Evolutionary conservation across 2,797 vertebrate genomes (phyloP).

Genomic region (Chelonia mydas): DNA sequence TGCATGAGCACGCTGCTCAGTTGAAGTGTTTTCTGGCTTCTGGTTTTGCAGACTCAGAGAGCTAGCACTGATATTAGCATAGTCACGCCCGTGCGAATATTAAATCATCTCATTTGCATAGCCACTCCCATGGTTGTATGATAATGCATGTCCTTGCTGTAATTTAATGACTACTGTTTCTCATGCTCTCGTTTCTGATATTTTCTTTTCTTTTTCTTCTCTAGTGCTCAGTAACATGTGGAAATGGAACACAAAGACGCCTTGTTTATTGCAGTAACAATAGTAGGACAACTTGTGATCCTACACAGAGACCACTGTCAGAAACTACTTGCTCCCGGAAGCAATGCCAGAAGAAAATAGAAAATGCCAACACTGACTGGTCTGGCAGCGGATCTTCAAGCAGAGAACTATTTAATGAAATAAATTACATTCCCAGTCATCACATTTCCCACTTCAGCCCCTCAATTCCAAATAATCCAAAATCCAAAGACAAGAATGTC

Average conservation of each 20-base stretch:
- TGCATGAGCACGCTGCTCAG: not conserved
- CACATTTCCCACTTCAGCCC: slow-evolving; percentile 51
- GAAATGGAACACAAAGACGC: slow-evolving; percentile 83
- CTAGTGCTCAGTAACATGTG: slow-evolving; percentile 92
- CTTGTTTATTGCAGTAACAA: slow-evolving; percentile 85
- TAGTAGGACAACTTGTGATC: slow-evolving; percentile 81
- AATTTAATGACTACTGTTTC: accelerated
- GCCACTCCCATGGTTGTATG: not conserved
- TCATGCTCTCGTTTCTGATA: accelerated
- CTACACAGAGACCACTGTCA: slow-evolving; percentile 75
- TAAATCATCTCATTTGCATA: not conserved
- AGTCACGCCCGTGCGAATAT: not conserved
- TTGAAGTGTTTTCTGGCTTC: accelerated
- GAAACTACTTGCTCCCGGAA: slow-evolving; percentile 74
- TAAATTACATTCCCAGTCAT: slow-evolving; percentile 78
- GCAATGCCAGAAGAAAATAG: slow-evolving; percentile 76
- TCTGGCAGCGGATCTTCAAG: slow-evolving; percentile 93
- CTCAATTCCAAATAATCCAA: slow-evolving; percentile 54
- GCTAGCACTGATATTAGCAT: accelerated
- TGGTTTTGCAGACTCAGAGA: accelerated
- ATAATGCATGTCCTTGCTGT: not conserved
- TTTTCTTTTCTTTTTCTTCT: not conserved
- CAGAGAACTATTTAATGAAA: slow-evolving; percentile 89
- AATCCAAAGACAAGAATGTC: slow-evolving; percentile 73
- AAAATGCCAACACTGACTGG: slow-evolving; percentile 79